Evolutionary conservation across 2,113 vertebrate genomes (phyloP).

Genomic region (Dolichallabes microphthalmus): DNA sequence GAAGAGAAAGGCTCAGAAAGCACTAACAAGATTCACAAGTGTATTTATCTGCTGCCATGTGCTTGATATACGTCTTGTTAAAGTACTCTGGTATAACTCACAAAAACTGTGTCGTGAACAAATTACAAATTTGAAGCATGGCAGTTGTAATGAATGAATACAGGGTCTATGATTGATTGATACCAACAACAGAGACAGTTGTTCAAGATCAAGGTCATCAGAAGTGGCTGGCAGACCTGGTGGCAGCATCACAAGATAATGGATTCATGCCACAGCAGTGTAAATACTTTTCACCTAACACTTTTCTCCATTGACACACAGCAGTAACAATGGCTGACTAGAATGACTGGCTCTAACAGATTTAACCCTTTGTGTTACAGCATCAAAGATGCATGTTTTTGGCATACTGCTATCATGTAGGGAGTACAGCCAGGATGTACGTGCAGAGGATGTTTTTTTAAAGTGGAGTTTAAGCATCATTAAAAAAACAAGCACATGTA

Average conservation of each 20-base stretch:
- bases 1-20: slow-evolving; percentile 22
- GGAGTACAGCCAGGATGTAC: too few species aligned
- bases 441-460: too few species aligned
- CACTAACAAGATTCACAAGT: slow-evolving; percentile 20
- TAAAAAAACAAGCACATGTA: not conserved
- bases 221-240: slow-evolving; percentile 29
- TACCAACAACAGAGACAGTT: slow-evolving; percentile 43
- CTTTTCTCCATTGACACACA: not conserved
- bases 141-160: slow-evolving; percentile 49
- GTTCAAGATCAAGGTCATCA: slow-evolving; percentile 51
- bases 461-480: too few species aligned
- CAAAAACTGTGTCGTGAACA: slow-evolving; percentile 33
- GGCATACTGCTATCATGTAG: not conserved
- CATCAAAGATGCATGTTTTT: not conserved
- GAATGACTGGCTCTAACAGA: not conserved
- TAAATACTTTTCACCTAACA: slow-evolving; percentile 32
- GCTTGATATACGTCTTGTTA: slow-evolving; percentile 38
- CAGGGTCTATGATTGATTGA: slow-evolving; percentile 50
- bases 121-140: slow-evolving; percentile 35
- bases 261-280: slow-evolving; percentile 30
- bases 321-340: slow-evolving; percentile 1
- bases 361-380: not conserved
- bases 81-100: slow-evolving; percentile 46
- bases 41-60: slow-evolving; percentile 15
- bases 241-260: slow-evolving; percentile 41